Base-by-base conservation (phyloP, 2,797 vertebrate genomes). In the Anabas testudineus region DNA sequence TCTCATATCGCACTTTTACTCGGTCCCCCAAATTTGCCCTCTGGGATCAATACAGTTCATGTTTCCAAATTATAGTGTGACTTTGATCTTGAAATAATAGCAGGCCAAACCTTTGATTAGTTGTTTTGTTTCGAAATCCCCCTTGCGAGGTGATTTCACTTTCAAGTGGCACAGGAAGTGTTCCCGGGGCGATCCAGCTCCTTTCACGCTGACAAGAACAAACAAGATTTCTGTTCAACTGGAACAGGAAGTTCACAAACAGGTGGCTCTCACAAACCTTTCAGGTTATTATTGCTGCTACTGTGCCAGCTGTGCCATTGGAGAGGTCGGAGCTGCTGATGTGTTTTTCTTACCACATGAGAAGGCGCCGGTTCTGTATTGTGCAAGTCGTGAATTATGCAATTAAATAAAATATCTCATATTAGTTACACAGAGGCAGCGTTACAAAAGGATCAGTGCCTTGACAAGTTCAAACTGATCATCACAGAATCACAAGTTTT, bases 201-300 rank as follows among this genome's bases (percentile, higher is more conserved):
- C 42, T 65, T 76, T 78, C 72, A 72, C 22, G 67, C 65, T 39
- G 56, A 75, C 80, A 72, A 78, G 79, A 78, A 76, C 78, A 80
- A 88, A 86, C 82, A 85, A 52, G 77, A 75, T 64, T 76, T 74
- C 61, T 80, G 67, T 51, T 73, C 52, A 60, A 43, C 64, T 37
- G 42, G 69, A 89, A 75, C 59, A 74, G 69, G 59, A 85, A 73
- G 76, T 72, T 83, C 39, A 39, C 49, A 66, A 81, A 71, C 77
- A 51, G 74, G 72, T 84, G 83, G 57, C 76, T 68, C 72, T 69
- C 39, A 61, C 64, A 73, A 75, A 80, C 48, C 7, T 24, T 53
- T 67, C 34, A 15, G 61, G 18, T 85, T 77, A 80, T 81, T 82
- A 63, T 52, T 26, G 34, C 53, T 69, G 16, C 48, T 39, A 9